Conservation (phyloP, 2,797 vertebrate species). For the Liparis tanakae region DNA sequence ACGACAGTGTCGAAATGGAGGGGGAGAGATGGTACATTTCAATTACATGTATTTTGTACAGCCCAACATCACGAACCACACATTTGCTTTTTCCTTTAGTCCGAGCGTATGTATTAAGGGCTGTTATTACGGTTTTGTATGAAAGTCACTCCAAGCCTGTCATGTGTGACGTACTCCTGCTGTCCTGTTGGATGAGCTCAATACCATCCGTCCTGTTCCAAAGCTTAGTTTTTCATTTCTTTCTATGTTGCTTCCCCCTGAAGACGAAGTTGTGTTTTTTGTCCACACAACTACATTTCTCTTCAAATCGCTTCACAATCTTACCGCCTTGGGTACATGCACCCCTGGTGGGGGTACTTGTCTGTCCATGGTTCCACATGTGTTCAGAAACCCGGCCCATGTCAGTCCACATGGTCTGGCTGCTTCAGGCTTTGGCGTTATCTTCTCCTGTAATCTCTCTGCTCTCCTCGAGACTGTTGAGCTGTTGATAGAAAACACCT, state of each 20-base stretch:
- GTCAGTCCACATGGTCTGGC: slow-evolving; percentile 40
- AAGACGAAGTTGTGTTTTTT: neutral
- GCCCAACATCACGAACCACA: no score
- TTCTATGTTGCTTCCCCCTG: no score
- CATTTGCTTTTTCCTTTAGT: neutral
- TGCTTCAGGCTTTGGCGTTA: slow-evolving; percentile 17
- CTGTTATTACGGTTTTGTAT: neutral
- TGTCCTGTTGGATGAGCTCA: neutral
- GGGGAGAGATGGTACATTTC: neutral
- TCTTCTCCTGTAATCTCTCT: slow-evolving; percentile 23
- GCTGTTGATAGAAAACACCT: slow-evolving; percentile 15
- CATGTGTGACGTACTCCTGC: neutral
- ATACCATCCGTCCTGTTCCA: no score
- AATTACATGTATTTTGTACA: no score
- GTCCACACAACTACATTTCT: neutral
- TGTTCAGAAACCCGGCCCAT: slow-evolving; percentile 18
- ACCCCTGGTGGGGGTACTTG: neutral
- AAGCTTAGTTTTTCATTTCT: no score
- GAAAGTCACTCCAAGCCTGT: neutral
- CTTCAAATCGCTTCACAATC: neutral
- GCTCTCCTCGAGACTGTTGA: slow-evolving; percentile 14
- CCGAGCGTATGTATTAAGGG: neutral
- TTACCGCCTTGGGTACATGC: neutral
- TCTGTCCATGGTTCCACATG: slow-evolving; percentile 16
- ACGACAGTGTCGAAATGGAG: neutral